Evolutionary conservation across 2,797 vertebrate genomes (phyloP).

Genomic region (Diceros bicornis): DNA sequence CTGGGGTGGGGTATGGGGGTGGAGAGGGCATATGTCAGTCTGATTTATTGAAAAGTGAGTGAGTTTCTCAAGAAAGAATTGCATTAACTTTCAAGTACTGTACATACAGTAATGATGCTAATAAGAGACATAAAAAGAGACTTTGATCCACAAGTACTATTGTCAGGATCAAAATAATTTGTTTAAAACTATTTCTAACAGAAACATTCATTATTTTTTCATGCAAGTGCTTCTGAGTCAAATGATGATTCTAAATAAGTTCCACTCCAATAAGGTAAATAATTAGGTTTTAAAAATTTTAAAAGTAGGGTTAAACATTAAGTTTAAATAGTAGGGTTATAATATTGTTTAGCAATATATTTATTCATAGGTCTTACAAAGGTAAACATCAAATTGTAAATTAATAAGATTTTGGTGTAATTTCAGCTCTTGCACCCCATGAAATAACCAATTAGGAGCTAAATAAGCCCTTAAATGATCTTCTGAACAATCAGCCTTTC

Average conservation of each 20-base stretch:
- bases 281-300: too few species aligned
- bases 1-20: background rate
- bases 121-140: background rate
- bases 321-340: background rate
- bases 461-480: conserved; percentile 56
- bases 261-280: conserved; percentile 31
- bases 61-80: conserved; percentile 52
- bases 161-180: conserved; percentile 26
- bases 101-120: background rate
- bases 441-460: conserved; percentile 65
- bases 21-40: background rate
- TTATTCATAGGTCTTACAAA: conserved; percentile 57
- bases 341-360: conserved; percentile 57
- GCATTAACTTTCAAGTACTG: conserved; percentile 18
- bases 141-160: background rate
- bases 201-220: conserved; percentile 45
- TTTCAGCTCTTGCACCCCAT: conserved; percentile 17
- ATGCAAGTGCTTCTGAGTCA: conserved; percentile 45
- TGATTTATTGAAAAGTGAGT: conserved; percentile 55
- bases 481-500: conserved; percentile 60
- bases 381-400: conserved; percentile 43
- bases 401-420: conserved; percentile 22
- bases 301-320: too few species aligned
- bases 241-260: conserved; percentile 50
- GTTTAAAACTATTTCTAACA: conserved; percentile 53